Evolutionary conservation across 2,797 vertebrate genomes (phyloP).

Genomic region (Syncerus caffer): DNA sequence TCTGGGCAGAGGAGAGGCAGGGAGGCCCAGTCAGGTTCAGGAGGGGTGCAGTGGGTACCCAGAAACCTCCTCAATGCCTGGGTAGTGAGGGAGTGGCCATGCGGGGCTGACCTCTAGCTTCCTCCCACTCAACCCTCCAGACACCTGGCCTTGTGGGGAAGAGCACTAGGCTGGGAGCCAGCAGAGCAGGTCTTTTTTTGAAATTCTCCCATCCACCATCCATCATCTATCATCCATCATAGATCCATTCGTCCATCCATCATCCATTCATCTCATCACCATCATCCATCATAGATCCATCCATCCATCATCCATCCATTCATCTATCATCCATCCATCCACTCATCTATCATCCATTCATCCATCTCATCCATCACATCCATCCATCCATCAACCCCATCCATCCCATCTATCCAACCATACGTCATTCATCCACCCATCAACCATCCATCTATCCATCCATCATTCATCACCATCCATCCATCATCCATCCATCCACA

Average conservation of each 20-base stretch:
- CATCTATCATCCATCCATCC: accelerated
- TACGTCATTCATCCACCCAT: not conserved
- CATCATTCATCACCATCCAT: too few species aligned
- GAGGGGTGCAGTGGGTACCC: not conserved
- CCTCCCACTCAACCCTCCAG: not conserved
- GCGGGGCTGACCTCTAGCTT: not conserved
- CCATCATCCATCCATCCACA: too few species aligned
- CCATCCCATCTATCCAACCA: too few species aligned
- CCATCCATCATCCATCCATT: accelerated
- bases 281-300: accelerated
- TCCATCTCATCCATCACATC: not conserved
- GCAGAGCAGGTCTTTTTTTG: not conserved
- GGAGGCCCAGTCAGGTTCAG: not conserved
- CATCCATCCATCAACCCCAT: not conserved
- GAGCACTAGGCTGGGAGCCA: not conserved
- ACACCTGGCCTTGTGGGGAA: not conserved
- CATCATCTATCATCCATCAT: not conserved
- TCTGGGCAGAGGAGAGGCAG: constrained; percentile 44
- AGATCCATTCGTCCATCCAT: not conserved
- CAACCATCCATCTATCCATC: too few species aligned
- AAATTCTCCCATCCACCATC: not conserved
- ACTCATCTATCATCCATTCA: accelerated
- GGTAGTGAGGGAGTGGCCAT: not conserved
- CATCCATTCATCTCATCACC: accelerated
- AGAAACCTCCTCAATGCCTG: not conserved